Evolutionary conservation across 2,888 invertebrate species (phyloP).

Genomic region (Nymphalis polychloros): DNA sequence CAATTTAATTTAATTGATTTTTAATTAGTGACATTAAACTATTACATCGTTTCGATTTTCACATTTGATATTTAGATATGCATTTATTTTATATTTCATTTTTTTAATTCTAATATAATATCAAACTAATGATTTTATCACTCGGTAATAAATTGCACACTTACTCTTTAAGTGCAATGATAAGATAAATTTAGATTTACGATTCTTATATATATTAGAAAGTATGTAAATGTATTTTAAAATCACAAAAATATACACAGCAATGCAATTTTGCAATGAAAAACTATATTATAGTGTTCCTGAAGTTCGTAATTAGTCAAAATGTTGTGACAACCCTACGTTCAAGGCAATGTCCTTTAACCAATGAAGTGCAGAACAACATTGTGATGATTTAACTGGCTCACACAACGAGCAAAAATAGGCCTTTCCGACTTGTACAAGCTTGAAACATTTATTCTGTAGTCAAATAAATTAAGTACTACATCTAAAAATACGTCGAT

Average conservation of each 20-base stretch:
- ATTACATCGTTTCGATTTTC: neutral
- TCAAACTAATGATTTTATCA: neutral
- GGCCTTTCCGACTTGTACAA: conserved; percentile 59
- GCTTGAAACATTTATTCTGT: conserved; percentile 53
- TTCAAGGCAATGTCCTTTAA: conserved; percentile 65
- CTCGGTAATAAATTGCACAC: neutral
- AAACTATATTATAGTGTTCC: too few species aligned
- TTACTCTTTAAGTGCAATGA: conserved; percentile 3
- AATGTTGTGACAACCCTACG: conserved; percentile 42
- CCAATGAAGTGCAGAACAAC: conserved; percentile 58
- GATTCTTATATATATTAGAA: neutral
- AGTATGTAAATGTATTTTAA: neutral
- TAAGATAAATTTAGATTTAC: neutral
- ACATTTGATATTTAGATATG: neutral
- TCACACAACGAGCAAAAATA: conserved; percentile 67
- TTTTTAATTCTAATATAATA: neutral
- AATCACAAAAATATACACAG: neutral
- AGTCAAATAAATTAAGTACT: conserved; percentile 38
- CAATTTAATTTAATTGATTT: too few species aligned
- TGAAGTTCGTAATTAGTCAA: neutral
- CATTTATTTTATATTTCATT: neutral
- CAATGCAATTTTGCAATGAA: too few species aligned
- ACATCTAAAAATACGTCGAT: conserved; percentile 33
- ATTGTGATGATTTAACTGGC: conserved; percentile 72
- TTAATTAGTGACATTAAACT: neutral